Evolutionary conservation across 2,113 vertebrate species (phyloP).

Genomic region (Seriola dumerili): DNA sequence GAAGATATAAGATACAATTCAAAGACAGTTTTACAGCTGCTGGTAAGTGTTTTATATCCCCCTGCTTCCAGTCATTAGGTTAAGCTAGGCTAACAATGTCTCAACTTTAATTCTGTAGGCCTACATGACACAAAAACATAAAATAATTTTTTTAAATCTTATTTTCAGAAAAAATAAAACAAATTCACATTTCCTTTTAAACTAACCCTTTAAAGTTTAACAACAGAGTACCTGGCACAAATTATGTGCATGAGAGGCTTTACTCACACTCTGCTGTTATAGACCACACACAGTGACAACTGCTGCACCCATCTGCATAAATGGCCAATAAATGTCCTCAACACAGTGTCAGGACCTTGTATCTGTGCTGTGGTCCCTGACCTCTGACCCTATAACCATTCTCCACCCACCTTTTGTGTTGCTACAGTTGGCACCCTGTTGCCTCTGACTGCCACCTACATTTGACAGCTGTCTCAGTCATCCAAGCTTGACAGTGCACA

Average conservation of each 20-base stretch:
- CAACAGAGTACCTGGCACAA: neutral
- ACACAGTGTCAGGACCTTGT: constrained; percentile 58
- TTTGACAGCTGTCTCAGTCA: constrained; percentile 32
- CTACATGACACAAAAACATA: neutral
- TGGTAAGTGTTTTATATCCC: neutral
- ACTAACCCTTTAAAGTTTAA: neutral
- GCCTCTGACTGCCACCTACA: neutral
- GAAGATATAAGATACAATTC: no score
- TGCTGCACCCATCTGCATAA: constrained; percentile 52
- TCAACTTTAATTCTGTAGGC: neutral
- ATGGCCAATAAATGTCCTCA: constrained; percentile 64
- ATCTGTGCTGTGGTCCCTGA: constrained; percentile 50
- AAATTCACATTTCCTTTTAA: neutral
- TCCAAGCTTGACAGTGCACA: neutral
- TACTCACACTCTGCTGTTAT: neutral
- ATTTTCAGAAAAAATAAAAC: neutral
- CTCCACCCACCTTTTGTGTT: constrained; percentile 46
- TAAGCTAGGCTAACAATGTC: neutral
- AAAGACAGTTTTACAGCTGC: no score
- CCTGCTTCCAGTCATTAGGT: neutral
- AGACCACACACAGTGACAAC: constrained; percentile 77
- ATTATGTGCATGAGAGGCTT: neutral
- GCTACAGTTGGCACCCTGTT: constrained; percentile 57
- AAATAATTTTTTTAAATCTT: neutral
- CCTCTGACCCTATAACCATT: constrained; percentile 54